Conservation (phyloP, 1,140 invertebrate genomes). For the Tetramorium alpestre region DNA sequence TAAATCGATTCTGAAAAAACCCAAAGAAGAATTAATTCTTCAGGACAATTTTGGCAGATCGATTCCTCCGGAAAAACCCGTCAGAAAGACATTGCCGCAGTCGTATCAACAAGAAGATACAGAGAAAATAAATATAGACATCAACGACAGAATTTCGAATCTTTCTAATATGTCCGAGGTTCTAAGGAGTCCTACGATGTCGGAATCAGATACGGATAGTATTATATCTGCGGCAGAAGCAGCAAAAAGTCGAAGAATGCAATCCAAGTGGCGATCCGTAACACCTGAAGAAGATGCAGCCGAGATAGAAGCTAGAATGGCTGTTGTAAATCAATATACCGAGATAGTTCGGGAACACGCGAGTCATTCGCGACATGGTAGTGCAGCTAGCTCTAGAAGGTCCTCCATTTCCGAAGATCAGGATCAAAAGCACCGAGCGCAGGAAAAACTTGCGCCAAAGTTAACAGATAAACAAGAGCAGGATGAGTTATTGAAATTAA, state of each 20-base stretch:
- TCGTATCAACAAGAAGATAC: slow-evolving; percentile 48
- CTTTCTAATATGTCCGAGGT: not conserved
- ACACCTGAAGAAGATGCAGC: slow-evolving; percentile 86
- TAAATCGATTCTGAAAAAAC: slow-evolving; percentile 91
- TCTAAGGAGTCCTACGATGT: slow-evolving; percentile 70
- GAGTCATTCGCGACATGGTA: slow-evolving; percentile 9
- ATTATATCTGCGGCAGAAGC: slow-evolving; percentile 81
- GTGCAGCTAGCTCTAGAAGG: slow-evolving; percentile 45
- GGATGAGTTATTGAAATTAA: not conserved
- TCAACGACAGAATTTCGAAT: slow-evolving; percentile 39
- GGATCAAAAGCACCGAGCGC: slow-evolving; percentile 23
- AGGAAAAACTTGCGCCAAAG: slow-evolving; percentile 1
- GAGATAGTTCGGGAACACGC: slow-evolving; percentile 91
- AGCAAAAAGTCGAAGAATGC: slow-evolving; percentile 82
- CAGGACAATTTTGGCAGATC: slow-evolving; percentile 78
- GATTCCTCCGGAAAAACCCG: slow-evolving; percentile 79
- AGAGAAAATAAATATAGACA: not conserved
- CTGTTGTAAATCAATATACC: slow-evolving; percentile 92
- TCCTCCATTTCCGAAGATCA: slow-evolving; percentile 65
- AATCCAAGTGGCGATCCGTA: slow-evolving; percentile 78
- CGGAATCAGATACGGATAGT: slow-evolving; percentile 78
- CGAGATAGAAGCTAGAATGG: slow-evolving; percentile 86
- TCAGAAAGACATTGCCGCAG: slow-evolving; percentile 59
- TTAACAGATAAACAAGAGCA: not conserved
- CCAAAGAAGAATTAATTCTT: slow-evolving; percentile 78